phyloP scores from a whole-genome alignment of 2,113 vertebrate species.

The Hiodon alosoides region DNA sequence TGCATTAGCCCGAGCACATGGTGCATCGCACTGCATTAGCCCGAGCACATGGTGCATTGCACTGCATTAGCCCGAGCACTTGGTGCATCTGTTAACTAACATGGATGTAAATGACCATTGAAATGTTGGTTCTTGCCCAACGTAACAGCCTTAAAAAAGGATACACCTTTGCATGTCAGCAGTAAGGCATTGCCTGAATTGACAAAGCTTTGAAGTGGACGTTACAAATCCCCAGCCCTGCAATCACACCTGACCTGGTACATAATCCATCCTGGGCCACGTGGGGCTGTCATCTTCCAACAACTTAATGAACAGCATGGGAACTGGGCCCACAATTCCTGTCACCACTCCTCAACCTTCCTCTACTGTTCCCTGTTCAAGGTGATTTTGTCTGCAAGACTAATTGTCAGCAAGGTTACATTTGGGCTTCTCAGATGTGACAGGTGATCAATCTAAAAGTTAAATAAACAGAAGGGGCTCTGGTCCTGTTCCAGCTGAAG shows the following conservation, averaged over 20 bases:
- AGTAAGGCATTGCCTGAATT: background rate
- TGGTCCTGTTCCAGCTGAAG: constrained; percentile 1
- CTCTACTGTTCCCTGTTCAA: constrained; percentile 4
- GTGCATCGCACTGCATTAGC: no score
- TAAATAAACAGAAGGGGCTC: background rate
- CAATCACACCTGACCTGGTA: background rate
- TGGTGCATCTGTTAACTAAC: no score
- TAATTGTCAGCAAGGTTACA: constrained; percentile 8
- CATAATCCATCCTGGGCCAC: constrained; percentile 12
- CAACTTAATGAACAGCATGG: constrained; percentile 13
- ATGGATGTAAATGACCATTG: background rate
- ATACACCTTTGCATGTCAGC: background rate
- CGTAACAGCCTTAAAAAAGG: background rate
- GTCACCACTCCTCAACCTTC: background rate
- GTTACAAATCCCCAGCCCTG: background rate
- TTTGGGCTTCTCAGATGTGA: background rate
- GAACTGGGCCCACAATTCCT: background rate
- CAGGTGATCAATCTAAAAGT: constrained; percentile 17
- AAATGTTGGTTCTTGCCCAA: background rate
- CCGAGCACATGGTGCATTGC: no score
- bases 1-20: no score
- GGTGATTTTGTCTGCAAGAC: constrained; percentile 20
- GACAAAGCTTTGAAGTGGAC: background rate
- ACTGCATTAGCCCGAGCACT: no score
- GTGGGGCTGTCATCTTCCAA: constrained; percentile 9